Base-by-base conservation (phyloP, 2,797 vertebrate species). In the Diplodus puntazzo region DNA sequence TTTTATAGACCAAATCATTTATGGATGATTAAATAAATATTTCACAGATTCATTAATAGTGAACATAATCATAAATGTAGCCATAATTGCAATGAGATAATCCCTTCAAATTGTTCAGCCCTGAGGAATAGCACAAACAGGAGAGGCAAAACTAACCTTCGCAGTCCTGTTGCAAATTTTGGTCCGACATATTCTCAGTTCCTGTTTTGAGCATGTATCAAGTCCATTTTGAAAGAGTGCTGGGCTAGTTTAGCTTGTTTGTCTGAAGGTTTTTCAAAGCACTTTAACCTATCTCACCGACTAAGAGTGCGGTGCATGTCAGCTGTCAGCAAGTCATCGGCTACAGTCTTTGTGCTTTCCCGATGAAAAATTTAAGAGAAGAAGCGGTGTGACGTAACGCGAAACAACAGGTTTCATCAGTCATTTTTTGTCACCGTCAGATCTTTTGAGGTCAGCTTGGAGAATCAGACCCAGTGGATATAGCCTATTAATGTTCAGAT, bases 341-440 rank as follows among this genome's bases (percentile, higher is more conserved):
- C 57, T 30, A 3, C 18, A 5, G 10, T 21, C 46, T 77, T 75
- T 55, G 39, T 57, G 4, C 53, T 64, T 72, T 68, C 53, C 50
- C 48, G 7, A n/a, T 52, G 8, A 58, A 79, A 34, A 14, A 53
- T 78, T 63, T 11, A 68, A 71, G 25, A 49, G 3, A 65, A 42
- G 23, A 60, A 18, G 0, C 70, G 43, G 52, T 62, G 66, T 49
- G 46, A 77, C 5, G 1, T 30, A 52, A 71, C 16, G 23, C 8
- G 1, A 55, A 49, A 50, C 16, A 39, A 18, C 7, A 11, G 1
- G 14, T 76, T 79, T 84, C 58, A 74, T 69, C 62, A 78, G 57
- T 34, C n/a, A 9, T 62, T 21, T 5, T 68, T 68, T 49, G 30
- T 70, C 81, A 21, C 30, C 30, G 30, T 34, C 6, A 34, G 30